These are phyloP conservation scores for Diachasma alloeum DNA, from an alignment of 1,140 invertebrate genomes.

Conservation along the genomic window DNA sequence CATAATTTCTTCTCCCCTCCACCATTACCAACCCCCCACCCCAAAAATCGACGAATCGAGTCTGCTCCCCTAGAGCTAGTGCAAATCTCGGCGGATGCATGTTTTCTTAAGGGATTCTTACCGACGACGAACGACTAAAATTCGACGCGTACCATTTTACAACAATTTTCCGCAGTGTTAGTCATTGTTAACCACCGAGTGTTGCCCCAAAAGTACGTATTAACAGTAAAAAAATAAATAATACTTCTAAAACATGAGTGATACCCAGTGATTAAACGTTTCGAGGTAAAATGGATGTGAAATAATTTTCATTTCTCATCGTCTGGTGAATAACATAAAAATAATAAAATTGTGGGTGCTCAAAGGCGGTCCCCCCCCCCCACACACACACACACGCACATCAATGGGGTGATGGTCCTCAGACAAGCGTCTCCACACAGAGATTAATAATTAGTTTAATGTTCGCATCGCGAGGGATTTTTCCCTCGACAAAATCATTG, in stretches of 20 bases:
- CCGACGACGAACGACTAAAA: constrained; percentile 34
- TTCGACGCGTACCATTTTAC: constrained; percentile 45
- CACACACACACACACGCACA: too few relatives aligned
- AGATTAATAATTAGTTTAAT: too few relatives aligned
- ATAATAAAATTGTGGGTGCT: constrained; percentile 40
- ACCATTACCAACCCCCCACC: background rate
- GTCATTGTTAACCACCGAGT: background rate
- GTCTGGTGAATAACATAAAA: too few relatives aligned
- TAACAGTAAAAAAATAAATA: background rate
- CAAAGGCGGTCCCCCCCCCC: constrained; percentile 44
- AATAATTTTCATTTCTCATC: background rate
- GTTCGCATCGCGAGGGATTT: too few relatives aligned
- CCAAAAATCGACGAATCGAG: background rate
- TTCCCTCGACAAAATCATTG: too few relatives aligned
- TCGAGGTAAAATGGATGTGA: constrained; percentile 23
- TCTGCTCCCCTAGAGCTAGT: constrained; percentile 55
- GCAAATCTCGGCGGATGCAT: constrained; percentile 62
- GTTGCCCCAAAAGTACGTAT: background rate
- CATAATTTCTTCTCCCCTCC: constrained; percentile 10
- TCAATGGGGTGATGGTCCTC: too few relatives aligned
- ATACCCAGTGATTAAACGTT: constrained; percentile 14
- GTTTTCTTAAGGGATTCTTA: constrained; percentile 63
- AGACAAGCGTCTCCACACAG: too few relatives aligned
- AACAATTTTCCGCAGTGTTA: background rate
- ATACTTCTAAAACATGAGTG: background rate